Conservation (phyloP, 2,797 vertebrate species). For the Eospalax fontanierii region DNA sequence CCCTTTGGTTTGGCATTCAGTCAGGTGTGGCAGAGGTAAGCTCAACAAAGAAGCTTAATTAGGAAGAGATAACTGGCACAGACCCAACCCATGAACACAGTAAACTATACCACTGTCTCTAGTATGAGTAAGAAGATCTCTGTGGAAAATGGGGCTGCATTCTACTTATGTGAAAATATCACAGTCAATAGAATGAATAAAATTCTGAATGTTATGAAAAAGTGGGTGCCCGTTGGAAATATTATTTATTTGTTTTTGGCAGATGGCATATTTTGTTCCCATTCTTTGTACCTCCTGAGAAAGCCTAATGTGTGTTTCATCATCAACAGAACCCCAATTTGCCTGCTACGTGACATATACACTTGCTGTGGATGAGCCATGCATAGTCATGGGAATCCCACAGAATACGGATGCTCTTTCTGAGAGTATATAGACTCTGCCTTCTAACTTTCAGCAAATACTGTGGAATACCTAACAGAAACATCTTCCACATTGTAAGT, state of each 20-base stretch:
- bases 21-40: constrained; percentile 19
- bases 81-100: constrained; percentile 37
- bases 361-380: background rate
- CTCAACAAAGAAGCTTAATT: constrained; percentile 45
- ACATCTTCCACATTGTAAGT: background rate
- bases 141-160: constrained; percentile 82
- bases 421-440: background rate
- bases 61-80: constrained; percentile 36
- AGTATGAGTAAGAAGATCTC: constrained; percentile 66
- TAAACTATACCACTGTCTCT: constrained; percentile 83
- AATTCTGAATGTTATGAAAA: constrained; percentile 86
- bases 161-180: constrained; percentile 51
- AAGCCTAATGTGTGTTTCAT: background rate
- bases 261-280: constrained; percentile 74
- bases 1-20: background rate
- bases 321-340: background rate
- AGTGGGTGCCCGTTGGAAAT: constrained; percentile 78
- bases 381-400: background rate
- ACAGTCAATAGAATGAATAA: constrained; percentile 87
- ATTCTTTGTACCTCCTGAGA: constrained; percentile 69
- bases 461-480: constrained; percentile 29
- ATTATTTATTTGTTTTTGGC: constrained; percentile 65
- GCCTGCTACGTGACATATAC: background rate
- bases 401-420: background rate
- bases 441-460: background rate